Conservation (phyloP, 2,888 invertebrate genomes). For the Brachypalpus laphriformis region DNA sequence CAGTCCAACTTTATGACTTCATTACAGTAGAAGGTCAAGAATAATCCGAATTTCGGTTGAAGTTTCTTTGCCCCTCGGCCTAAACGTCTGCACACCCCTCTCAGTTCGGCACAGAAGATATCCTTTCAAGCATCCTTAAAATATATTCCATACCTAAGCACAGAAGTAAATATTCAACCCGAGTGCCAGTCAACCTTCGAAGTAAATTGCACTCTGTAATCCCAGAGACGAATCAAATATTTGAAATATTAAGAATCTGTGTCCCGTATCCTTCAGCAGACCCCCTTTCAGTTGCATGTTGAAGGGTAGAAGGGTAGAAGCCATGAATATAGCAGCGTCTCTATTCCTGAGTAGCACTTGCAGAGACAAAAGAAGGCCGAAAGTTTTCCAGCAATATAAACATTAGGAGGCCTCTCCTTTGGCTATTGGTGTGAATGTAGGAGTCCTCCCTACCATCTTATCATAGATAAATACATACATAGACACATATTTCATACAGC, state of each 20-base stretch:
- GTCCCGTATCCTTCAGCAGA: constrained; percentile 3
- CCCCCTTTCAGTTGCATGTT: too few species aligned
- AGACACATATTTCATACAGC: constrained; percentile 6
- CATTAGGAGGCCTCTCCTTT: constrained; percentile 36
- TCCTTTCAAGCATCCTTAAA: constrained; percentile 13
- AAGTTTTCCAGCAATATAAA: constrained; percentile 46
- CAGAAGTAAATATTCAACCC: constrained; percentile 55
- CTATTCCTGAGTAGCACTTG: constrained; percentile 15
- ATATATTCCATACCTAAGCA: constrained; percentile 51
- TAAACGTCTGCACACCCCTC: constrained; percentile 25
- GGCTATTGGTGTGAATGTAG: constrained; percentile 43
- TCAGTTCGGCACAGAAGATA: background rate
- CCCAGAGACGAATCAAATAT: constrained; percentile 64
- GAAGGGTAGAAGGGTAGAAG: background rate
- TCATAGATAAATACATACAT: constrained; percentile 53
- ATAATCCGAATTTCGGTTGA: constrained; percentile 49
- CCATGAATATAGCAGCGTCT: background rate
- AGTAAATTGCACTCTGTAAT: constrained; percentile 55
- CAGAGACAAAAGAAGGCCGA: constrained; percentile 46
- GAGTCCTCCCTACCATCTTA: constrained; percentile 27
- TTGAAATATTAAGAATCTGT: constrained; percentile 67
- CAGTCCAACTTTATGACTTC: constrained; percentile 51
- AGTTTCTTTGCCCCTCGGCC: constrained; percentile 27
- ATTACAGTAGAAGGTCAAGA: constrained; percentile 56
- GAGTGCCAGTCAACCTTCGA: constrained; percentile 6